Conservation (phyloP, 2,888 invertebrate species). For the Phymatocera aterrima region DNA sequence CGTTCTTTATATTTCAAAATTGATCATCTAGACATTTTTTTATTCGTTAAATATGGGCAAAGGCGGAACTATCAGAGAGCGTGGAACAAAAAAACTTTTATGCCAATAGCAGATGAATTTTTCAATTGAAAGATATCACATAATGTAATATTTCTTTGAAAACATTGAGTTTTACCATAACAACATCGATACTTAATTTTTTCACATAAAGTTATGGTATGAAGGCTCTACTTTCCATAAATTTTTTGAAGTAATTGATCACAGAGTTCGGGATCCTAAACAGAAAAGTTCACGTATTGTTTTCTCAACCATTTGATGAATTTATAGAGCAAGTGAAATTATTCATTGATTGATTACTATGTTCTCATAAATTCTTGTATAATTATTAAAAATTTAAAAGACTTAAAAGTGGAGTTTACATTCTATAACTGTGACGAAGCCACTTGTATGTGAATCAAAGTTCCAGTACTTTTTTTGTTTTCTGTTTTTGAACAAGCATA, state of each 20-base stretch:
- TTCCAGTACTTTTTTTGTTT: constrained; percentile 49
- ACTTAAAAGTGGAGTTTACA: constrained; percentile 40
- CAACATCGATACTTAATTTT: constrained; percentile 23
- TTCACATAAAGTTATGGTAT: constrained; percentile 13
- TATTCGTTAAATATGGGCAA: constrained; percentile 2
- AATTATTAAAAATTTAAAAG: neutral
- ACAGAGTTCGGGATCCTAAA: neutral
- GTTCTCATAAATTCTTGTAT: constrained; percentile 29
- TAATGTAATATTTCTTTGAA: constrained; percentile 5
- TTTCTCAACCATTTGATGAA: neutral
- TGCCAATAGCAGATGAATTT: constrained; percentile 50
- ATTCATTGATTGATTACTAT: no score
- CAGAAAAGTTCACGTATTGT: neutral
- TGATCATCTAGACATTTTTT: neutral
- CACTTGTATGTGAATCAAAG: constrained; percentile 49
- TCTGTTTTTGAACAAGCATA: constrained; percentile 55
- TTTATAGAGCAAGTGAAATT: neutral
- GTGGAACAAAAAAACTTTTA: constrained; percentile 43
- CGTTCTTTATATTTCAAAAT: constrained; percentile 7
- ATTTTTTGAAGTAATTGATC: neutral
- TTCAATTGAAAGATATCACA: neutral
- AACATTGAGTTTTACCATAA: neutral
- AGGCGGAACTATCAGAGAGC: constrained; percentile 41
- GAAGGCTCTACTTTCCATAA: neutral
- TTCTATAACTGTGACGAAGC: constrained; percentile 19